Conservation (phyloP, 1,140 invertebrate species). For the Colletes gigas region DNA sequence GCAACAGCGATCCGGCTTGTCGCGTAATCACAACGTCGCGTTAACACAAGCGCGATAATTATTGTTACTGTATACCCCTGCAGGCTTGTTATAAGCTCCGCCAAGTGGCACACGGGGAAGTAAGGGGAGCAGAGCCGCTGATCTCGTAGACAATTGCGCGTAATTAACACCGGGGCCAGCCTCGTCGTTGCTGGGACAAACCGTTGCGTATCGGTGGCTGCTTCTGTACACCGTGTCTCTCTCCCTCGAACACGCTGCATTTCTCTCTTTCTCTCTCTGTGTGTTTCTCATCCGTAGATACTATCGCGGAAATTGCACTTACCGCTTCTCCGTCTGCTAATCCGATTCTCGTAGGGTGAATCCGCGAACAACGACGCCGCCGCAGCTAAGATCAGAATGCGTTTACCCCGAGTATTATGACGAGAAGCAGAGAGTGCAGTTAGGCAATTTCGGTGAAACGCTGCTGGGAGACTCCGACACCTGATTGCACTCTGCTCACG, state of each 20-base stretch:
- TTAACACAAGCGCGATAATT: slow-evolving; percentile 63
- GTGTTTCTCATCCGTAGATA: slow-evolving; percentile 33
- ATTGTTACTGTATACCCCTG: slow-evolving; percentile 49
- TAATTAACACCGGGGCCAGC: slow-evolving; percentile 62
- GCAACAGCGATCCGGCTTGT: slow-evolving; percentile 2
- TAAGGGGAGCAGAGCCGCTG: slow-evolving; percentile 21
- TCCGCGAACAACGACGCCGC: neutral
- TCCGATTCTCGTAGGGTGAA: slow-evolving; percentile 59
- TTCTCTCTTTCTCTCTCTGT: neutral
- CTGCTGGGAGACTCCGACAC: neutral
- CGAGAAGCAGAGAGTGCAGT: neutral
- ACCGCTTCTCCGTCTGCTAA: slow-evolving; percentile 65
- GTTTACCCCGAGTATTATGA: slow-evolving; percentile 3
- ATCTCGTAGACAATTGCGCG: slow-evolving; percentile 66
- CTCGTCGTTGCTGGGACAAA: slow-evolving; percentile 44
- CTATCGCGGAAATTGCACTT: slow-evolving; percentile 70
- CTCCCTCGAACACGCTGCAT: neutral
- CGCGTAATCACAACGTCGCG: slow-evolving; percentile 51
- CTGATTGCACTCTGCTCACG: slow-evolving; percentile 20
- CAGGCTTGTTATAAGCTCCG: slow-evolving; percentile 49
- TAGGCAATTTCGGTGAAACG: slow-evolving; percentile 12
- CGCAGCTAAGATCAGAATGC: slow-evolving; percentile 5
- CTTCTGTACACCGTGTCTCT: neutral
- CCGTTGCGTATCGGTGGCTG: slow-evolving; percentile 48
- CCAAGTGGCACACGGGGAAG: slow-evolving; percentile 10